Conservation (phyloP, 2,113 vertebrate genomes). For the Perca fluviatilis region DNA sequence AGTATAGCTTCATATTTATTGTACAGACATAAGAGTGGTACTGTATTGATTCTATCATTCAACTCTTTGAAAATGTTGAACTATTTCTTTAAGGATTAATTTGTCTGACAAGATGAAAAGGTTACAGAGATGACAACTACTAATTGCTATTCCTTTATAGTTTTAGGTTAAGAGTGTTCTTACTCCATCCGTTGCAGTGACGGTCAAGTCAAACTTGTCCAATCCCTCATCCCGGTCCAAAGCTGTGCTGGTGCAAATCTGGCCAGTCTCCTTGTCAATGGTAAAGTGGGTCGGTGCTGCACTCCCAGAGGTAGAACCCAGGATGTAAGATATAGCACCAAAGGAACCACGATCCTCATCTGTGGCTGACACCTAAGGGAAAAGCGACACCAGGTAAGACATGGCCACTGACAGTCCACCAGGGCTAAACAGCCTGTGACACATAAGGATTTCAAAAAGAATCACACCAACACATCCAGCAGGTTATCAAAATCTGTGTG, state of each 20-base stretch:
- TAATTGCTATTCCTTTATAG: neutral
- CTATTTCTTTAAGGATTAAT: neutral
- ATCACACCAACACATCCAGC: conserved; percentile 20
- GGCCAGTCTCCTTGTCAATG: conserved; percentile 89
- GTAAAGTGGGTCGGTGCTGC: conserved; percentile 85
- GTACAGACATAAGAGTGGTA: too few relatives aligned
- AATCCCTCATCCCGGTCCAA: conserved; percentile 92
- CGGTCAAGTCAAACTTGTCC: conserved; percentile 89
- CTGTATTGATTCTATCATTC: too few relatives aligned
- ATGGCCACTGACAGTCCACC: conserved; percentile 4
- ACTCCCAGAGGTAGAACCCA: conserved; percentile 87
- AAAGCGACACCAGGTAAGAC: conserved; percentile 52
- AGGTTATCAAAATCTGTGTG: conserved; percentile 13
- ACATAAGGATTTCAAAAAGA: conserved; percentile 32
- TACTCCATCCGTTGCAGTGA: conserved; percentile 95
- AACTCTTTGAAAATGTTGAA: too few relatives aligned
- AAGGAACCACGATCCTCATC: conserved; percentile 93
- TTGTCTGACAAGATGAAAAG: neutral
- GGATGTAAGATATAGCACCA: conserved; percentile 89
- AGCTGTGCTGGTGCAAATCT: conserved; percentile 88
- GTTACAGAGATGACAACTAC: neutral
- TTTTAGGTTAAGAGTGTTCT: conserved; percentile 62
- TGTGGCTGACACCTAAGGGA: conserved; percentile 90
- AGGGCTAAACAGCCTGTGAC: conserved; percentile 40
- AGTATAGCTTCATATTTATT: neutral